Evolutionary conservation across 2,113 vertebrate genomes (phyloP).

Genomic region (Misgurnus mizolepis): DNA sequence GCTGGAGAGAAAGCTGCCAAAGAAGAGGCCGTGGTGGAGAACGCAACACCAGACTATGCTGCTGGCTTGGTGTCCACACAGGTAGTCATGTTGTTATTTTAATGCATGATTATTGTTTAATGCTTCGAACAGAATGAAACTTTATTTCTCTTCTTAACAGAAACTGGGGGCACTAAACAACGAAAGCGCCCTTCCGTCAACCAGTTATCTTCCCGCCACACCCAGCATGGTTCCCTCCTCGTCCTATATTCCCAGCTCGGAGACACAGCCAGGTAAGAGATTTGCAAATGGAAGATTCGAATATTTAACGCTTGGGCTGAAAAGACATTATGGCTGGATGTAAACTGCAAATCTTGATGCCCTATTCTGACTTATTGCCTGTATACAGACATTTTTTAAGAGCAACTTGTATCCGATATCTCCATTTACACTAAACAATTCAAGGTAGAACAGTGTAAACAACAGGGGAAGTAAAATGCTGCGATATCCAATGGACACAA

Average conservation of each 20-base stretch:
- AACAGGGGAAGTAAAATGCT: too few relatives aligned
- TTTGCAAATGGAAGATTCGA: neutral
- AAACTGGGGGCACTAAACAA: conserved; percentile 92
- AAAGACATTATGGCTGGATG: neutral
- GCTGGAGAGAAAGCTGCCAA: conserved; percentile 91
- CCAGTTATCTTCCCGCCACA: conserved; percentile 94
- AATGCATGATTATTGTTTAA: neutral
- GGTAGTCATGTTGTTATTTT: conserved; percentile 66
- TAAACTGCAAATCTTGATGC: too few relatives aligned
- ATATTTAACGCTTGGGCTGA: neutral
- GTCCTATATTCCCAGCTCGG: conserved; percentile 92
- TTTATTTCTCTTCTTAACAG: conserved; percentile 64
- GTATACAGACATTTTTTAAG: too few relatives aligned
- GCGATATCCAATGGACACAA: too few relatives aligned
- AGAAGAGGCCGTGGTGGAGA: conserved; percentile 93
- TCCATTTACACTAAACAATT: too few relatives aligned
- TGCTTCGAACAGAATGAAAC: neutral
- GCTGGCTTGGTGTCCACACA: conserved; percentile 96
- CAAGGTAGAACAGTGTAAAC: too few relatives aligned
- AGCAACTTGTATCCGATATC: too few relatives aligned
- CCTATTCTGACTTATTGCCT: too few relatives aligned
- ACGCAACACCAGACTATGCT: conserved; percentile 95
- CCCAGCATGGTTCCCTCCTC: conserved; percentile 96
- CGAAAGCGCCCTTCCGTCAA: conserved; percentile 93
- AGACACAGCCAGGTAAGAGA: conserved; percentile 76